phyloP scores from a whole-genome alignment of 1,140 invertebrate genomes.

The Wasmannia auropunctata region DNA sequence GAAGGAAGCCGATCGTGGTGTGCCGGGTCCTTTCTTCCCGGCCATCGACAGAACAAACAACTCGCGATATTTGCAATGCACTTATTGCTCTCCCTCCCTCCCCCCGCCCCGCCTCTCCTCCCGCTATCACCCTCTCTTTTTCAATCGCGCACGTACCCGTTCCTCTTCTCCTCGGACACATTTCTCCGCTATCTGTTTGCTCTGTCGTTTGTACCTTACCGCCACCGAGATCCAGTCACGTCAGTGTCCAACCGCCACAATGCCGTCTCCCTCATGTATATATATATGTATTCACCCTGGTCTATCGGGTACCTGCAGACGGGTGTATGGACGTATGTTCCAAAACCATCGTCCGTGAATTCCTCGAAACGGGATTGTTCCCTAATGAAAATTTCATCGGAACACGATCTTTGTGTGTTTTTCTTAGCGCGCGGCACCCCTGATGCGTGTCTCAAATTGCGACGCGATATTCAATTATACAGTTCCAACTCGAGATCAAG shows the following conservation, averaged over 20 bases:
- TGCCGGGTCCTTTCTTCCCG: constrained; percentile 54
- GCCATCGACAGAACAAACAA: constrained; percentile 68
- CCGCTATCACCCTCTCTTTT: not conserved
- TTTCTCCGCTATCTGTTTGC: constrained; percentile 31
- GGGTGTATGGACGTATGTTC: not conserved
- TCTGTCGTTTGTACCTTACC: constrained; percentile 51
- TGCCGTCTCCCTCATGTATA: constrained; percentile 20
- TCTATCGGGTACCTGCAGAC: not conserved
- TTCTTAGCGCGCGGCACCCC: not conserved
- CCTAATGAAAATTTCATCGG: not conserved
- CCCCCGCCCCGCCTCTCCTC: too few relatives aligned
- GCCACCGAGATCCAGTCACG: constrained; percentile 50
- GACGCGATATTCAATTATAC: not conserved
- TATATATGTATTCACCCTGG: not conserved
- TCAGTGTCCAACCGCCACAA: constrained; percentile 27
- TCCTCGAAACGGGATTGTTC: not conserved
- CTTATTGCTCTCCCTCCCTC: constrained; percentile 35
- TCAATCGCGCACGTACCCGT: constrained; percentile 8
- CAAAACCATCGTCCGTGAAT: not conserved
- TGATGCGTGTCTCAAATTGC: not conserved
- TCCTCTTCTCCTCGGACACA: constrained; percentile 15
- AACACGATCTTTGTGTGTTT: not conserved
- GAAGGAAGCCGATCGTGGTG: constrained; percentile 64
- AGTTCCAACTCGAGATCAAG: not conserved
- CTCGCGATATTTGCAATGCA: constrained; percentile 71